These are phyloP conservation scores for Vespertilio murinus DNA, from an alignment of 2,797 vertebrate species.

Conservation along the genomic window DNA sequence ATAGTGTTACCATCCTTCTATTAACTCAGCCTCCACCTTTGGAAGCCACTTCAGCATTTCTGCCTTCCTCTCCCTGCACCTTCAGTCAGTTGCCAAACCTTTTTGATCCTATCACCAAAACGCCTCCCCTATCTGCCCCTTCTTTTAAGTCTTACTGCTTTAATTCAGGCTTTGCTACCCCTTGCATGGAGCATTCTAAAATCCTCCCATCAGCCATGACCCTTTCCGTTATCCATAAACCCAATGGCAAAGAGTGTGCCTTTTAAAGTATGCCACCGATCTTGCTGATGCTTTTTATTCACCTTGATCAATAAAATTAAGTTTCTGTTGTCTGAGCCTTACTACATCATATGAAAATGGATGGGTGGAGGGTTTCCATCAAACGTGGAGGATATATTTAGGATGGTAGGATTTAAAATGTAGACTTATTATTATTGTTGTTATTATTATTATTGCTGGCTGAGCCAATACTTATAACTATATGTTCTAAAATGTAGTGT, in stretches of 20 bases:
- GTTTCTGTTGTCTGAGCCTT: constrained; percentile 22
- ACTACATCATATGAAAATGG: neutral
- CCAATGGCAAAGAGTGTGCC: neutral
- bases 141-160: constrained; percentile 62
- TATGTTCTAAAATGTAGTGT: neutral
- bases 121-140: neutral
- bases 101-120: constrained; percentile 65
- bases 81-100: constrained; percentile 35
- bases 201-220: constrained; percentile 24
- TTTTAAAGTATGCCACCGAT: neutral
- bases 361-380: neutral
- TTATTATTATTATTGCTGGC: too few species aligned
- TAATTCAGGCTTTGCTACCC: constrained; percentile 62
- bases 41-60: constrained; percentile 29
- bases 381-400: neutral
- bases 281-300: neutral
- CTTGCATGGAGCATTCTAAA: constrained; percentile 63
- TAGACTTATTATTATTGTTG: neutral
- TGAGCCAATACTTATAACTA: too few species aligned
- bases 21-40: neutral
- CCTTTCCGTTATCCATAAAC: neutral
- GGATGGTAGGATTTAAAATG: neutral
- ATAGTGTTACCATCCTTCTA: neutral
- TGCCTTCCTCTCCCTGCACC: neutral
- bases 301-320: constrained; percentile 20